A percentile compares a stretch with the other conserved stretches of the same genome.
phyloP scores from a whole-genome alignment of 2,888 invertebrate genomes.

The Subacronicta megacephala region DNA sequence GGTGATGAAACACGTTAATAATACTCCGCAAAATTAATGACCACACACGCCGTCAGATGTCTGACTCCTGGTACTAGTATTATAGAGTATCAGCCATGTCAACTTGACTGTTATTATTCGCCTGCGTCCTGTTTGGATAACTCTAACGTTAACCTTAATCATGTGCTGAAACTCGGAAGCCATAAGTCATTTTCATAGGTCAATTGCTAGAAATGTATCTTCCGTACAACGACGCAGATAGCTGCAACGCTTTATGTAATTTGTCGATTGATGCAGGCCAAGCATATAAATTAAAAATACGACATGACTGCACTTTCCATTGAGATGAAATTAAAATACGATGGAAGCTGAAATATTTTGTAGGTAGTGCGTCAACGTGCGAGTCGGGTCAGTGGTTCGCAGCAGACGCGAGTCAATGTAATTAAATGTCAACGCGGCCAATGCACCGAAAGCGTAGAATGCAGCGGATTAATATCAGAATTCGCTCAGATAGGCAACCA shows the following conservation, averaged over 20 bases:
- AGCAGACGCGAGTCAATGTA: constrained; percentile 75
- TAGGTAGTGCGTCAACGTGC: constrained; percentile 25
- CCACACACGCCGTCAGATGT: constrained; percentile 38
- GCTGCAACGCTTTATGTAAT: constrained; percentile 17
- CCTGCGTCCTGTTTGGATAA: constrained; percentile 47
- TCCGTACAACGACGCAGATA: constrained; percentile 16
- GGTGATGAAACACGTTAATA: constrained; percentile 51
- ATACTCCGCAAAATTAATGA: constrained; percentile 51
- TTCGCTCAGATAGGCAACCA: constrained; percentile 64
- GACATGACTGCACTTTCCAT: constrained; percentile 9
- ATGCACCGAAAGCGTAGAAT: constrained; percentile 71
- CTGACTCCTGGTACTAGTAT: constrained; percentile 42
- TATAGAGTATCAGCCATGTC: constrained; percentile 33
- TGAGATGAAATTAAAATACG: constrained; percentile 21
- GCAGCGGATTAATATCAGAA: constrained; percentile 72
- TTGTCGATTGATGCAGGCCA: constrained; percentile 15
- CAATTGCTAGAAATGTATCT: constrained; percentile 47
- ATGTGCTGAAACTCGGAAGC: constrained; percentile 51
- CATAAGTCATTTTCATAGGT: constrained; percentile 49
- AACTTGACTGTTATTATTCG: constrained; percentile 46
- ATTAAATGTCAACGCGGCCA: constrained; percentile 82
- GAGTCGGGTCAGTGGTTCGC: constrained; percentile 71
- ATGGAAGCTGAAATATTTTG: constrained; percentile 33
- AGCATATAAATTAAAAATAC: constrained; percentile 8
- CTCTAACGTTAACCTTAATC: constrained; percentile 48